Conservation (phyloP, 2,888 invertebrate genomes). For the Drosophila tanythrix region DNA sequence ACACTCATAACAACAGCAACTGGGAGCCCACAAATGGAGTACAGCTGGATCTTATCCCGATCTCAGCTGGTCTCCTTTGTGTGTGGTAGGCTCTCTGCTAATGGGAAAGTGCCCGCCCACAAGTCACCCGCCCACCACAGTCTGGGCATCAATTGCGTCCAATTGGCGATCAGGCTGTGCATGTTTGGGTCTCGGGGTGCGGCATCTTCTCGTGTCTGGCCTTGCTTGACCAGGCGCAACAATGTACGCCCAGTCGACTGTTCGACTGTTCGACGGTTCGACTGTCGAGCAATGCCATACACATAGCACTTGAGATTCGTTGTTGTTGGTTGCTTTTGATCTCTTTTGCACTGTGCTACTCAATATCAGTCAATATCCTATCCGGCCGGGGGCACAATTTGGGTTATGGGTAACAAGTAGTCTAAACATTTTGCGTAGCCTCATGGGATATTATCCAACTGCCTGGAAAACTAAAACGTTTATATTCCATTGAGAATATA, state of each 20-base stretch:
- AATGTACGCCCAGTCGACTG: not conserved
- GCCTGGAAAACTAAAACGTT: not conserved
- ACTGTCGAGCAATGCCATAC: conserved; percentile 68
- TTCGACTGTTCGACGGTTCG: conserved; percentile 1
- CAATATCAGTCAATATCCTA: conserved; percentile 14
- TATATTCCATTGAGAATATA: not conserved
- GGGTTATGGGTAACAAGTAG: not conserved
- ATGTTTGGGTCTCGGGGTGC: conserved; percentile 54
- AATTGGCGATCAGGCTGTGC: conserved; percentile 14
- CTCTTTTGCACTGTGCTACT: conserved; percentile 68
- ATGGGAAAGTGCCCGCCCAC: conserved; percentile 48
- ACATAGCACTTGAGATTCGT: conserved; percentile 83
- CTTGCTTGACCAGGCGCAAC: conserved; percentile 59
- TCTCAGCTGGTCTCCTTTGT: conserved; percentile 1
- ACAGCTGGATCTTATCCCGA: not conserved
- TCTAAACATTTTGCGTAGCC: not conserved
- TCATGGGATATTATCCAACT: not conserved
- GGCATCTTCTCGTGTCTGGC: conserved; percentile 67
- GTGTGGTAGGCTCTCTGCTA: conserved; percentile 34
- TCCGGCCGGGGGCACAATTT: not conserved
- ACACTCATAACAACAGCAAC: conserved; percentile 34
- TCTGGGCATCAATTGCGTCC: not conserved
- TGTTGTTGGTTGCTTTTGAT: conserved; percentile 85
- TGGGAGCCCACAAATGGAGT: conserved; percentile 2
- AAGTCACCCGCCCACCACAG: conserved; percentile 48